A percentile compares a stretch with the other conserved stretches of the same genome.
These are phyloP conservation scores for Cirrhinus mrigala DNA, from an alignment of 2,797 vertebrate genomes.

Conservation along the genomic window DNA sequence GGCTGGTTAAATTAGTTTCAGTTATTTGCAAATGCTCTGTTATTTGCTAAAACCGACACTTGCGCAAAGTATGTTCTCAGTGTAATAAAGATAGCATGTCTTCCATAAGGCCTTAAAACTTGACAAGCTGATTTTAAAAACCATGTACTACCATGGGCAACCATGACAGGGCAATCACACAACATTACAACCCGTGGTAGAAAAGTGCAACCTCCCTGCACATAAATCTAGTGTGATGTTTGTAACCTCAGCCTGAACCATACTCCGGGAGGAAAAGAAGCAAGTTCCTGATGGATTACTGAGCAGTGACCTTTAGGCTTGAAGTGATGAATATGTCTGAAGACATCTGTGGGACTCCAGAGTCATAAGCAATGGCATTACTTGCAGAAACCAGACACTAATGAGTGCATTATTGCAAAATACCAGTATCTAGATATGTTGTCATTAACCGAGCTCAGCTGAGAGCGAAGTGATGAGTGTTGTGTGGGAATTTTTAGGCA, in stretches of 20 bases:
- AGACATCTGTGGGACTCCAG: conserved; percentile 90
- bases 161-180: conserved; percentile 54
- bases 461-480: conserved; percentile 12
- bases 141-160: not conserved
- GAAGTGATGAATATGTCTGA: conserved; percentile 93
- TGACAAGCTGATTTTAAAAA: conserved; percentile 36
- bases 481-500: not conserved
- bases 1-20: not conserved
- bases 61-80: not conserved
- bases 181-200: conserved; percentile 41
- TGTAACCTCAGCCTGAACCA: conserved; percentile 69
- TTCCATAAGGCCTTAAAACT: conserved; percentile 7
- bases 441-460: conserved; percentile 72
- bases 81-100: conserved; percentile 30
- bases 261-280: conserved; percentile 63
- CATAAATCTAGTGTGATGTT: conserved; percentile 68
- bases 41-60: not conserved
- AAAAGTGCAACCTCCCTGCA: conserved; percentile 35
- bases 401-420: conserved; percentile 77
- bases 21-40: not conserved
- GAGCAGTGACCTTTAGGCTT: conserved; percentile 85
- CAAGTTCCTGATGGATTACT: conserved; percentile 90
- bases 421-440: conserved; percentile 74
- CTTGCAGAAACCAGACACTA: conserved; percentile 87
- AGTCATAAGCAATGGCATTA: conserved; percentile 87